phyloP scores from a whole-genome alignment of 2,888 invertebrate genomes.

The Malthinus flaveolus region DNA sequence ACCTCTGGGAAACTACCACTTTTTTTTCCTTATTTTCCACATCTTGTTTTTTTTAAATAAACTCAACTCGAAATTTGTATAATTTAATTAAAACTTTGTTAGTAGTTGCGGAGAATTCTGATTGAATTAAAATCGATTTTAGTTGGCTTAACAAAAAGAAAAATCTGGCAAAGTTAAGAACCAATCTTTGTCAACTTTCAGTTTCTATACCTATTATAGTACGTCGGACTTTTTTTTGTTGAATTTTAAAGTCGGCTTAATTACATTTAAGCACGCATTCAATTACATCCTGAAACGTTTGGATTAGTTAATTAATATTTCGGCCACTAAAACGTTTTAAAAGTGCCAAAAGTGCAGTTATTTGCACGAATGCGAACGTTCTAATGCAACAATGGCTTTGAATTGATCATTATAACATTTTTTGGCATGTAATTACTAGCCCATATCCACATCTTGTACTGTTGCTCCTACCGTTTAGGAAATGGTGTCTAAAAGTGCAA shows the following conservation, averaged over 20 bases:
- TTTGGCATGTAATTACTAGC: no score
- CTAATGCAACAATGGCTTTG: no score
- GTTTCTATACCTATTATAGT: no score
- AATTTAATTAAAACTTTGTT: not conserved
- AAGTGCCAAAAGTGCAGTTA: no score
- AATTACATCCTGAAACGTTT: slow-evolving; percentile 3
- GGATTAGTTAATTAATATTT: not conserved
- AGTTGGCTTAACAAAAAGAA: not conserved
- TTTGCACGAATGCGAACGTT: no score
- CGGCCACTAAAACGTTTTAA: no score
- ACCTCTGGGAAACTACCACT: slow-evolving; percentile 18
- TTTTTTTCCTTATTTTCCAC: not conserved
- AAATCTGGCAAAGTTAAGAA: not conserved
- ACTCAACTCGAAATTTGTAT: slow-evolving; percentile 1
- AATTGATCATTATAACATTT: no score
- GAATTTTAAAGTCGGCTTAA: not conserved
- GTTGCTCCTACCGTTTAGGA: no score
- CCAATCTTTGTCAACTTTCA: not conserved
- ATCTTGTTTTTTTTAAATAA: not conserved
- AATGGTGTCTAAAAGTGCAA: no score
- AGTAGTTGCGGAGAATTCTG: not conserved
- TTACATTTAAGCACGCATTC: not conserved
- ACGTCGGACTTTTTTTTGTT: not conserved
- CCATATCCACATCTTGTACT: no score
- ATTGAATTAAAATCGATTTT: slow-evolving; percentile 4